Percentiles rank a stretch among this genome's conserved stretches.
phyloP scores from a whole-genome alignment of 2,113 vertebrate species.

The Zootoca vivipara region DNA sequence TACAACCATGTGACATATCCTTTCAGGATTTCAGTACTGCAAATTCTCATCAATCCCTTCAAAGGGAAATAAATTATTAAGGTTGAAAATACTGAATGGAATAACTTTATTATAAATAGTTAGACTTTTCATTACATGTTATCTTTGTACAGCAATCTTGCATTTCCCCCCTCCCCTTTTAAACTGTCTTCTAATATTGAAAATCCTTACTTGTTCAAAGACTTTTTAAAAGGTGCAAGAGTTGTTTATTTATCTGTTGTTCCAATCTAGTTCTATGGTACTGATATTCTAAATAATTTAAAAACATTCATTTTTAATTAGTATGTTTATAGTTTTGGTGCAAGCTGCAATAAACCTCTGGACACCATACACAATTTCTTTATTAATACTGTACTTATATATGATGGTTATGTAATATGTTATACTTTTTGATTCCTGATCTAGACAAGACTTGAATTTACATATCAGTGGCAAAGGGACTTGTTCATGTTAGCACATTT shows the following conservation, averaged over 20 bases:
- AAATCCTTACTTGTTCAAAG: not conserved
- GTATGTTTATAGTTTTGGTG: not conserved
- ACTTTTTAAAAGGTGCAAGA: not conserved
- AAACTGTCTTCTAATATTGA: not conserved
- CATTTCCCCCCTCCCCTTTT: not conserved
- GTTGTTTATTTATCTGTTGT: not conserved
- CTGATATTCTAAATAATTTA: not conserved
- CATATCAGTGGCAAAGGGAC: not conserved
- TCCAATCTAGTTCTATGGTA: no score
- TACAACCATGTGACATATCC: not conserved
- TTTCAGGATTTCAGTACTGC: not conserved
- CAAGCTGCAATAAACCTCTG: not conserved
- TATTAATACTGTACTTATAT: not conserved
- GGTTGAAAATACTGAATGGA: not conserved
- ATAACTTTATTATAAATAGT: not conserved
- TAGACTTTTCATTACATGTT: not conserved
- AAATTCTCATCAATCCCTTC: not conserved
- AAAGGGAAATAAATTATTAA: not conserved
- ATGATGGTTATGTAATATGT: not conserved
- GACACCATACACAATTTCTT: not conserved
- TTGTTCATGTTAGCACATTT: not conserved
- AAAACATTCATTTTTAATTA: not conserved
- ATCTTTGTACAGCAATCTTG: not conserved
- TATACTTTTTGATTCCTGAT: not conserved
- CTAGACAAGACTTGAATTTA: not conserved